Evolutionary conservation across 2,113 vertebrate species (phyloP).

Genomic region (Progne subis): DNA sequence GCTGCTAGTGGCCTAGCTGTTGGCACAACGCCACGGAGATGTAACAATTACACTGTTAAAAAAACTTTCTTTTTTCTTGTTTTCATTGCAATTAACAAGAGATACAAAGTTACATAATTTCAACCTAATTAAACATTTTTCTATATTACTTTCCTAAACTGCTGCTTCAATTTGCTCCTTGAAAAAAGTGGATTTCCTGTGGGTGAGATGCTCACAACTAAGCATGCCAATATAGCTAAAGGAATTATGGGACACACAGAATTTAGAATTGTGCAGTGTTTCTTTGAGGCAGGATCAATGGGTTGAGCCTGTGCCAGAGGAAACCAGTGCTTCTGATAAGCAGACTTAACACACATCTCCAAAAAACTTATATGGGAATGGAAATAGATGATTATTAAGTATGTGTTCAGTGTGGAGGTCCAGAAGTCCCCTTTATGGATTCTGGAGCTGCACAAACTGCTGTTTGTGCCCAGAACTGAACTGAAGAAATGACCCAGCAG

Average conservation of each 20-base stretch:
- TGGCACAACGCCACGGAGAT: neutral
- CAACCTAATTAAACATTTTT: neutral
- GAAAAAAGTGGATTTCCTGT: neutral
- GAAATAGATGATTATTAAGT: neutral
- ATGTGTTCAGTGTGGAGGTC: neutral
- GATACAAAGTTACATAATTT: neutral
- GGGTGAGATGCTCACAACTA: neutral
- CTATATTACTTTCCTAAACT: neutral
- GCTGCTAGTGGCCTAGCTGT: neutral
- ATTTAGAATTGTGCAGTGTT: neutral
- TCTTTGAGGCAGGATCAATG: neutral
- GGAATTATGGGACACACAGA: neutral
- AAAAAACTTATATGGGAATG: neutral
- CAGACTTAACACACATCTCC: neutral
- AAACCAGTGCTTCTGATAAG: neutral
- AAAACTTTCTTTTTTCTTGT: neutral
- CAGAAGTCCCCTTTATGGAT: rapidly evolving
- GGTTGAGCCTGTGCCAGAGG: neutral
- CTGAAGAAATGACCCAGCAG: neutral
- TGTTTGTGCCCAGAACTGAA: neutral
- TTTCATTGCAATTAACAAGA: neutral
- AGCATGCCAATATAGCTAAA: neutral
- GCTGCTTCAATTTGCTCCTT: neutral
- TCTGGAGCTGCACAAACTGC: neutral
- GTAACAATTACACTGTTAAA: neutral